Percentiles rank a stretch among this genome's conserved stretches.
Conservation (phyloP, 2,888 invertebrate species). For the Hipparchia sbordonii region DNA sequence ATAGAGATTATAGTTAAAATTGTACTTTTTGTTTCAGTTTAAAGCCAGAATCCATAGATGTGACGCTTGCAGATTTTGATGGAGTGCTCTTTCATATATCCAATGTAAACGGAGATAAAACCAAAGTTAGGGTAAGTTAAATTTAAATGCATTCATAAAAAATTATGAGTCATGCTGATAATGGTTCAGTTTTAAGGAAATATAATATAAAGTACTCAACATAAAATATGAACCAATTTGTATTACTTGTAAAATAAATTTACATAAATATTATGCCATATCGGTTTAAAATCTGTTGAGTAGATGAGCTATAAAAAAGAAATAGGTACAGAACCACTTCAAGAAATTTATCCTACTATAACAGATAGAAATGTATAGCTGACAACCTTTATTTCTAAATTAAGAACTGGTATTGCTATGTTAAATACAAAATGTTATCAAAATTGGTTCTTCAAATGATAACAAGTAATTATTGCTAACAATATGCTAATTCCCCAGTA, state of each 20-base stretch:
- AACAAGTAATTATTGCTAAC: background rate
- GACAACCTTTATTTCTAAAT: background rate
- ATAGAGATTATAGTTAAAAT: no score
- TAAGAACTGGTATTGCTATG: background rate
- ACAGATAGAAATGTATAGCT: background rate
- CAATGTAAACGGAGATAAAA: conserved; percentile 97
- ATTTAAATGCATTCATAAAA: background rate
- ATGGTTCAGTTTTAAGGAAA: background rate
- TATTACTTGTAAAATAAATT: background rate
- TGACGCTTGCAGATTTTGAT: conserved; percentile 98
- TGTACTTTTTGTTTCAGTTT: conserved; percentile 84
- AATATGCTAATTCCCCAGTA: background rate
- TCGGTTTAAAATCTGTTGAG: no score
- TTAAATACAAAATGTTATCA: background rate
- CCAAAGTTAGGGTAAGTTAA: conserved; percentile 95
- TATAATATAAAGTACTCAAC: background rate
- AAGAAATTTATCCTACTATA: no score
- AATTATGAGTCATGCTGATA: conserved; percentile 19
- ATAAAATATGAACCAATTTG: background rate
- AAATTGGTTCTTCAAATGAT: background rate
- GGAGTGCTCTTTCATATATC: conserved; percentile 99
- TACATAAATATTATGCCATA: no score
- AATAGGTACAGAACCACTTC: no score
- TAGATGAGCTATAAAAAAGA: no score
- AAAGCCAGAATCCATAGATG: conserved; percentile 97